Evolutionary conservation across 2,113 vertebrate species (phyloP), one percentile per base, ranked within the genome.

Genomic region (Benthochromis sp.): DNA sequence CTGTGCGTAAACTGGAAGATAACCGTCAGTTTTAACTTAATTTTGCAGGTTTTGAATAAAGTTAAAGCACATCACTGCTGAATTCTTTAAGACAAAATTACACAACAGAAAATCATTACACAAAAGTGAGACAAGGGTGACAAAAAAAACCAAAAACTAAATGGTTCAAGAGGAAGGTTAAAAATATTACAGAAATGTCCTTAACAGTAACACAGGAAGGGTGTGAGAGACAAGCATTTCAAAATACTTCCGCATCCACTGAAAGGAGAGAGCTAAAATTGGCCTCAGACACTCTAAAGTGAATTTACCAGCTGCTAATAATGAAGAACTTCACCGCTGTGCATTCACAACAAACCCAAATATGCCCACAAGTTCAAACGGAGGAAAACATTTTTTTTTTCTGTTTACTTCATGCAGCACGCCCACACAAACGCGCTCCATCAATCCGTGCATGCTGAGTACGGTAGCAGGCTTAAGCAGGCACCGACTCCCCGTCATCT

Each of bases 401-500:
- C 8, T 29, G 69, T 66, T 66, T 11, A 40, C 13, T 50, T 31
- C 16, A 34, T 10, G 40, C 36, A 14, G 8, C 19, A 82, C 21
- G 71, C 52, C 40, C 54, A 29, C 57, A 52, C 36, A 73, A n/a
- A 38, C 36, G 31, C 24, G 24, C 45, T 80, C 27, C 45, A 63
- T 81, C 13, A 79, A 76, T 82, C 45, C 2, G 1, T 86, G 84
- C 83, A 57, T 21, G 50, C 10, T 27, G 71, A 84, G 80, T 71
- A 83, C 82, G 52, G 89, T 14, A 73, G 71, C 80, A 57, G 79
- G 82, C 84, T 86, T 84, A 59, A 89, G 82, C 84, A 54, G 81
- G 83, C 71, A 86, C 86, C 8, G 81, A 45, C 88, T 69, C 80
- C 89, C 50, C 54, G 34, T 89, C 93, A 87, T 92, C 84, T 88